Evolutionary conservation across 2,888 invertebrate species (phyloP).

Genomic region (Philopedon plagiatum): DNA sequence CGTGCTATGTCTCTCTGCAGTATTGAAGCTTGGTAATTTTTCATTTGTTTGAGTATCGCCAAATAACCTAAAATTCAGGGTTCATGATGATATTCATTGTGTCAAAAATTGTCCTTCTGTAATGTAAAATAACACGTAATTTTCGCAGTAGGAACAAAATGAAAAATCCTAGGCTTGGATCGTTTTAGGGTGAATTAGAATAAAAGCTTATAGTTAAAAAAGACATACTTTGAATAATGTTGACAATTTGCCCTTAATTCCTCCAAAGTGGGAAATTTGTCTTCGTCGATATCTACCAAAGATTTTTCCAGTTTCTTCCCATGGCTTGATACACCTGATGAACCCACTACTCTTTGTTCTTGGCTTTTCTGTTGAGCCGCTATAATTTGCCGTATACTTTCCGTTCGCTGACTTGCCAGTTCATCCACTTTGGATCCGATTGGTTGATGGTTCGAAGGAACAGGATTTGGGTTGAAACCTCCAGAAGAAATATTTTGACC

Average conservation of each 20-base stretch:
- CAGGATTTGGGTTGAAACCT: background rate
- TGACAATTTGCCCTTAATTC: slow-evolving; percentile 62
- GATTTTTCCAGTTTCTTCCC: slow-evolving; percentile 32
- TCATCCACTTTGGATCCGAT: background rate
- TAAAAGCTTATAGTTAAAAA: no score
- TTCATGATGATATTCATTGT: no score
- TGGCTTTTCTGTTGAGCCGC: slow-evolving; percentile 35
- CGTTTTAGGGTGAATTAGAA: no score
- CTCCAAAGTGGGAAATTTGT: slow-evolving; percentile 54
- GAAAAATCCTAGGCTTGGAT: no score
- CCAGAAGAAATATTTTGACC: background rate
- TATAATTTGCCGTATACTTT: slow-evolving; percentile 45
- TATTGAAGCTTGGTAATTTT: background rate
- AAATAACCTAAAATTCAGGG: slow-evolving; percentile 24
- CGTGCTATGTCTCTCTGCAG: slow-evolving; percentile 18
- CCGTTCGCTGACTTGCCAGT: slow-evolving; percentile 30
- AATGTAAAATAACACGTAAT: no score
- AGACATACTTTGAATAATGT: slow-evolving; percentile 55
- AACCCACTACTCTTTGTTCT: slow-evolving; percentile 16
- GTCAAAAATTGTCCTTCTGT: no score
- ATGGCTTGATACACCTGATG: background rate
- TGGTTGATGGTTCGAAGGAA: background rate
- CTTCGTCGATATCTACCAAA: slow-evolving; percentile 22
- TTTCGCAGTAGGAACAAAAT: no score
- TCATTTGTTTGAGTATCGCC: no score